These are phyloP conservation scores for Cylloceria caligata DNA, from an alignment of 2,888 invertebrate genomes.

Conservation along the genomic window DNA sequence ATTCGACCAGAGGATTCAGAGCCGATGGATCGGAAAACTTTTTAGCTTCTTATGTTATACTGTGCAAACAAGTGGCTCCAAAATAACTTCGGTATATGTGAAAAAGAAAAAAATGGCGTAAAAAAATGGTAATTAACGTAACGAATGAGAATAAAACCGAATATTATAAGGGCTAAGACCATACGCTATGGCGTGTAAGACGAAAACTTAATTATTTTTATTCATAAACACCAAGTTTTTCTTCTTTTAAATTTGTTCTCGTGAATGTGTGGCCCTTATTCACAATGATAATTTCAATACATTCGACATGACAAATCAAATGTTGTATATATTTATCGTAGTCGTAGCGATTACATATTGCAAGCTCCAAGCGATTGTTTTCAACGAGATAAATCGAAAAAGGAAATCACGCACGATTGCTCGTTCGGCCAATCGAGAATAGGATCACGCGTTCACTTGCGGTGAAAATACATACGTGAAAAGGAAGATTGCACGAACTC, in stretches of 20 bases:
- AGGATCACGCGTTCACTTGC: slow-evolving; percentile 29
- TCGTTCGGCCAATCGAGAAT: slow-evolving; percentile 49
- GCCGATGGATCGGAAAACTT: background rate
- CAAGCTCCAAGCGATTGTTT: background rate
- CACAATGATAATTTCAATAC: background rate
- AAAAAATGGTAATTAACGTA: background rate
- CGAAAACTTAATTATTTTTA: no score
- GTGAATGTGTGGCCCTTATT: no score
- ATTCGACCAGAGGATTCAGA: background rate
- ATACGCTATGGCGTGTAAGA: no score
- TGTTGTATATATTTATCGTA: background rate
- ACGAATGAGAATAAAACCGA: background rate
- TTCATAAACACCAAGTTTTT: no score
- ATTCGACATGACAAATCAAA: background rate
- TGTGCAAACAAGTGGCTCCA: background rate
- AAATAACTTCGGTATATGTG: background rate
- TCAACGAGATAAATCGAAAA: slow-evolving; percentile 9
- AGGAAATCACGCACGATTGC: slow-evolving; percentile 51
- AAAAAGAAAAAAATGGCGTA: background rate
- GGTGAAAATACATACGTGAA: background rate
- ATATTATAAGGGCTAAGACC: no score
- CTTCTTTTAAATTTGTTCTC: no score
- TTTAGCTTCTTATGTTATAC: background rate
- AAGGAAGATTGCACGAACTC: slow-evolving; percentile 40
- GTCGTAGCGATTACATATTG: background rate